A percentile compares a stretch with the other conserved stretches of the same genome.
Evolutionary conservation across 2,113 vertebrate genomes (phyloP).

Genomic region (Athene cunicularia): DNA sequence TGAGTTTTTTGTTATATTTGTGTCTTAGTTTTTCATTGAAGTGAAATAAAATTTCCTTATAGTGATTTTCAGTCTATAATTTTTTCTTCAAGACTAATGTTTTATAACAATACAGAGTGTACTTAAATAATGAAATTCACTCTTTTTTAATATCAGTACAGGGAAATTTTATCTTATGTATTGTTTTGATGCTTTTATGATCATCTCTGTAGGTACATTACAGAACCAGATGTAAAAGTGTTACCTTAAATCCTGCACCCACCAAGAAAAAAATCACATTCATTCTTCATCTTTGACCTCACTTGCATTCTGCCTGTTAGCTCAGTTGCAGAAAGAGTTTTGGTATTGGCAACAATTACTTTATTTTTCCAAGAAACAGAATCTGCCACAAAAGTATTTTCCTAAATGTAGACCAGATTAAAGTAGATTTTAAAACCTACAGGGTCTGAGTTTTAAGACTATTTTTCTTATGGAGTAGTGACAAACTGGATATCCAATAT

Average conservation of each 20-base stretch:
- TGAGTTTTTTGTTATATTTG: not conserved
- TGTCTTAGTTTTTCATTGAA: not conserved
- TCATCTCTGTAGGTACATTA: not conserved
- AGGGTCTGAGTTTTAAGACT: not conserved
- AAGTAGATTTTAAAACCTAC: not conserved
- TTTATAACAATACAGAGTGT: not conserved
- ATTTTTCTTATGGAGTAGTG: not conserved
- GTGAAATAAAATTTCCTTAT: not conserved
- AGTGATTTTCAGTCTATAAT: fast-evolving
- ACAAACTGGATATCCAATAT: not conserved
- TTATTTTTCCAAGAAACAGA: not conserved
- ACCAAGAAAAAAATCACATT: not conserved
- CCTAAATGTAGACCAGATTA: not conserved
- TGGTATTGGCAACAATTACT: not conserved
- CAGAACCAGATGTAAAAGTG: not conserved
- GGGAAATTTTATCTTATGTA: not conserved
- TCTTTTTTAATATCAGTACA: not conserved
- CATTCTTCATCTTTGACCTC: not conserved
- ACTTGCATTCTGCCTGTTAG: not conserved
- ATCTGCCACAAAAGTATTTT: not conserved
- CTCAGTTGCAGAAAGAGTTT: not conserved
- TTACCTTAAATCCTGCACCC: not conserved
- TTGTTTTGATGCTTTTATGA: not conserved
- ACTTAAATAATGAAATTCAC: not conserved
- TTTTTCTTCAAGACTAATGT: not conserved